phyloP scores from a whole-genome alignment of 2,888 invertebrate genomes.

The Linyphia triangularis region DNA sequence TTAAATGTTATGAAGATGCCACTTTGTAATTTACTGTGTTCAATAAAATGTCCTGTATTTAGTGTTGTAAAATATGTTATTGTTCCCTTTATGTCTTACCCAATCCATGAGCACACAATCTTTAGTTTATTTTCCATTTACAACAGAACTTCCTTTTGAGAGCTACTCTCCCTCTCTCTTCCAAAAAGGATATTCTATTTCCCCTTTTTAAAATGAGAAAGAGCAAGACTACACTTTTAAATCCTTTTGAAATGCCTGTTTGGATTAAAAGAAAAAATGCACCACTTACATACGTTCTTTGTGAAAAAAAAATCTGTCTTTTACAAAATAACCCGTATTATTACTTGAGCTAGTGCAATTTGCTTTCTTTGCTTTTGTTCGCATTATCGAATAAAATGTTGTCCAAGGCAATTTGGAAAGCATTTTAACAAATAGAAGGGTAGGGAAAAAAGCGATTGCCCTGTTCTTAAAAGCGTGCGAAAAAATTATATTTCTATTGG shows the following conservation, averaged over 20 bases:
- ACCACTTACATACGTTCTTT: not conserved
- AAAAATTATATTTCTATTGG: not conserved
- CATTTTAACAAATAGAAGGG: conserved; percentile 4
- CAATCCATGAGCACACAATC: conserved; percentile 26
- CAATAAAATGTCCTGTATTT: too few relatives aligned
- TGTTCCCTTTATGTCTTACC: not conserved
- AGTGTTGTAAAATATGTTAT: too few relatives aligned
- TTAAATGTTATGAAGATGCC: too few relatives aligned
- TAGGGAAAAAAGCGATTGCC: not conserved
- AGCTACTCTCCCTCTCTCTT: conserved; percentile 15
- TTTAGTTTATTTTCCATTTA: conserved; percentile 38
- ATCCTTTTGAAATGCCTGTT: conserved; percentile 26
- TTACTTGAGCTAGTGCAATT: conserved; percentile 3
- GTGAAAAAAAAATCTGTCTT: not conserved
- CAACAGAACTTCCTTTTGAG: conserved; percentile 37
- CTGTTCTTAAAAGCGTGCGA: too few relatives aligned
- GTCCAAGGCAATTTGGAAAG: conserved; percentile 31
- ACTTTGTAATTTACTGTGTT: too few relatives aligned
- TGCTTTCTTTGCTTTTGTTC: not conserved
- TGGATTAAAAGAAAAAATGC: conserved; percentile 27
- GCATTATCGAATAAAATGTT: conserved; percentile 35
- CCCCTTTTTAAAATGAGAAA: not conserved
- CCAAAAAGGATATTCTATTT: conserved; percentile 12
- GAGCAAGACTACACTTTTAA: conserved; percentile 13
- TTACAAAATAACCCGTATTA: conserved; percentile 25